Evolutionary conservation across 2,888 invertebrate genomes (phyloP).

Genomic region (Dioctria linearis): DNA sequence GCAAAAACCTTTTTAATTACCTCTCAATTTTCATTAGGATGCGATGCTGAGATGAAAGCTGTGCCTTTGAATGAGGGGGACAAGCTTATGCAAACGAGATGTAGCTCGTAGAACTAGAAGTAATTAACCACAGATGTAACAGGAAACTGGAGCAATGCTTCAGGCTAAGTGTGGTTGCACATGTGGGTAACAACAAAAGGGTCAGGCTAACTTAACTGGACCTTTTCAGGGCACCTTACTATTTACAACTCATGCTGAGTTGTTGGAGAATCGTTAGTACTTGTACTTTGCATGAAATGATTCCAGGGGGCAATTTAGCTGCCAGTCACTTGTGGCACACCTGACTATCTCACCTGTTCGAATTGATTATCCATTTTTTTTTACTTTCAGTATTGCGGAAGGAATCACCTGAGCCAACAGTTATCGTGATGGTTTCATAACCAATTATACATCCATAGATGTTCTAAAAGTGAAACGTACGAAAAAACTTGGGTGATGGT

Average conservation of each 20-base stretch:
- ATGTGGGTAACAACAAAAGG: slow-evolving; percentile 52
- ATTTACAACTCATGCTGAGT: slow-evolving; percentile 23
- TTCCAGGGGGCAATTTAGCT: slow-evolving; percentile 34
- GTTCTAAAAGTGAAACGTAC: too few species aligned
- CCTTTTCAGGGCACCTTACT: slow-evolving; percentile 36
- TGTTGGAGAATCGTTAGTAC: slow-evolving; percentile 25
- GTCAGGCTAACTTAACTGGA: slow-evolving; percentile 23
- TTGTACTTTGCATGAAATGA: slow-evolving; percentile 22
- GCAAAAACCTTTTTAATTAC: slow-evolving; percentile 52
- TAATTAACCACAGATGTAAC: slow-evolving; percentile 52
- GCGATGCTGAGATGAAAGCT: slow-evolving; percentile 38
- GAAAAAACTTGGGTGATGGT: too few species aligned
- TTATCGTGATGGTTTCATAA: too few species aligned
- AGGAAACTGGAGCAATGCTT: slow-evolving; percentile 17
- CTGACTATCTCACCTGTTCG: slow-evolving; percentile 20
- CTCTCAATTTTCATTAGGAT: slow-evolving; percentile 52
- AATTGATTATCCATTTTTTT: slow-evolving; percentile 37
- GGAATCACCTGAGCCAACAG: too few species aligned
- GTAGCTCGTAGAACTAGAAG: slow-evolving; percentile 39
- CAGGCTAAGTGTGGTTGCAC: slow-evolving; percentile 40
- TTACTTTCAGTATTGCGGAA: too few species aligned
- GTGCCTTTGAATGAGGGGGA: slow-evolving; percentile 26
- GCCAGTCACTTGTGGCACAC: slow-evolving; percentile 24
- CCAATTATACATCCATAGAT: too few species aligned
- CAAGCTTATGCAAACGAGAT: slow-evolving; percentile 50